A percentile compares a stretch with the other conserved stretches of the same genome.
These are phyloP conservation scores for Spea multiplicata DNA, from an alignment of 2,113 vertebrate genomes.

Conservation along the genomic window DNA sequence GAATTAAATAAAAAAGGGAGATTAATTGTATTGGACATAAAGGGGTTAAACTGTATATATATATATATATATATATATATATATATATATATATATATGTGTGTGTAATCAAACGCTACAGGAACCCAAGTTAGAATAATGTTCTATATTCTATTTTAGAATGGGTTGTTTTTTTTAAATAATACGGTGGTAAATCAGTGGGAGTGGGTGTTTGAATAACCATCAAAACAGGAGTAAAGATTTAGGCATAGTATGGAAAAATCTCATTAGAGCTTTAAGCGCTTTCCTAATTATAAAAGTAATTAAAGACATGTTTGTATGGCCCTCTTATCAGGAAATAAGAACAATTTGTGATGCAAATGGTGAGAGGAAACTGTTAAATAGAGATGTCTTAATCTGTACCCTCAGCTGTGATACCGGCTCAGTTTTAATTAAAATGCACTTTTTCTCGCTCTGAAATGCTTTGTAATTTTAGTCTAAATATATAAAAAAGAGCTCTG, in stretches of 20 bases:
- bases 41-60: too few species aligned
- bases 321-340: conserved; percentile 35
- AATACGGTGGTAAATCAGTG: conserved; percentile 7
- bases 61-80: too few species aligned
- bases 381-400: conserved; percentile 43
- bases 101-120: too few species aligned
- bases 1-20: too few species aligned
- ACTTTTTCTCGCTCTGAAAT: conserved; percentile 8
- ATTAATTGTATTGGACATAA: too few species aligned
- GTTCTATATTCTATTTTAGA: too few species aligned
- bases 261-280: conserved; percentile 47
- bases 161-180: neutral
- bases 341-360: conserved; percentile 38
- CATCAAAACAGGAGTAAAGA: conserved; percentile 15
- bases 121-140: too few species aligned
- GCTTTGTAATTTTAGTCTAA: conserved; percentile 10
- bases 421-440: conserved; percentile 19
- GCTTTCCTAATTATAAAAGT: conserved; percentile 59
- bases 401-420: conserved; percentile 3
- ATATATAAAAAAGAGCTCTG: conserved; percentile 18
- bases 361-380: conserved; percentile 35
- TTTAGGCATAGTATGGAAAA: neutral
- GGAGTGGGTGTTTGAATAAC: neutral
- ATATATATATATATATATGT: too few species aligned
- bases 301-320: conserved; percentile 55